Base-by-base conservation (phyloP, 2,888 invertebrate genomes). In the Limnephilus marmoratus region DNA sequence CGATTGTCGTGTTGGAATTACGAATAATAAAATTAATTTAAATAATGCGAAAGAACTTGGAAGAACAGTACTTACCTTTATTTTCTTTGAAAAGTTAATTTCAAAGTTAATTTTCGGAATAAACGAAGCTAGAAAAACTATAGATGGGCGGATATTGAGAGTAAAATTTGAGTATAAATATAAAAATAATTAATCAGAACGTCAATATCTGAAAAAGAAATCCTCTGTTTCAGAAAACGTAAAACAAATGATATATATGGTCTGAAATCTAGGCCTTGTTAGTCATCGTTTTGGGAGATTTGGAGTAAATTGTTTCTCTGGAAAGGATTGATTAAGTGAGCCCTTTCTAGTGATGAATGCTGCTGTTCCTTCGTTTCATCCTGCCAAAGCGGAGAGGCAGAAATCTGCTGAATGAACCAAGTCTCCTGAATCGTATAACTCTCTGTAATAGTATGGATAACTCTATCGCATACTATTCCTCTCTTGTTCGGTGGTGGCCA, bases 1-100 rank as follows among this genome's bases (percentile, higher is more conserved):
- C 68, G 68, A 68, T 68, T 68, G 68, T 68, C 68, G n/a, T 68
- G 68, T 68, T 68, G 68, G 68, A 68, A 68, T 68, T n/a, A 68
- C 24, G 68, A 24, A 68, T 68, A 68, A 9, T 68, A 24, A 68
- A 68, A 68, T 68, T 24, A n/a, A 68, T 24, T 68, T 68, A 68
- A 9, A 68, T 18, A 68, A 24, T 0, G 68, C n/a, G 68, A 24
- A 9, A 24, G 24, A n/a, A 68, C 68, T 24, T 7, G 68, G 68
- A 9, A 24, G 24, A n/a, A 68, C 68, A 68, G 24, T 18, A 68
- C 5, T 12, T 24, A 68, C 7, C 49, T 15, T 1, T 49, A n/a
- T 24, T 68, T 68, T 9, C 18, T 68, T 68, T 68, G 68, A 68
- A 68, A 68, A 68, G 68, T 68, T 68, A 68, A 68, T 68, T 68